phyloP scores from a whole-genome alignment of 2,888 invertebrate genomes.

The Falcaria lacertinaria region DNA sequence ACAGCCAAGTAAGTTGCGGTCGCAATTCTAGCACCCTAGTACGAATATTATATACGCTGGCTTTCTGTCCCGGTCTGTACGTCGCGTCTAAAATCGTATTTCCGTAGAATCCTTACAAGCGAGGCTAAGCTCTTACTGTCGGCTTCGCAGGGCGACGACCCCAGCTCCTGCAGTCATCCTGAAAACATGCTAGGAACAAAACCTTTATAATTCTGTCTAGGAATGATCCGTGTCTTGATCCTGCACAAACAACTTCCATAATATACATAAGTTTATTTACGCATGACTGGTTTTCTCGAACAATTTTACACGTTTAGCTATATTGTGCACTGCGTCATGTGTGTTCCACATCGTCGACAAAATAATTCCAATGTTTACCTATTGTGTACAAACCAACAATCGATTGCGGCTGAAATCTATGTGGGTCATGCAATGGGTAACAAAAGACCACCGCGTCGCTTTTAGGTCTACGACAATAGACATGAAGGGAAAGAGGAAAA shows the following conservation, averaged over 20 bases:
- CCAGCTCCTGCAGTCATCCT: conserved; percentile 54
- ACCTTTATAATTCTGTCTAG: conserved; percentile 18
- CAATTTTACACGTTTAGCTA: conserved; percentile 20
- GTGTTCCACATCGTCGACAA: conserved; percentile 35
- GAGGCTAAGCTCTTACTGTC: conserved; percentile 71
- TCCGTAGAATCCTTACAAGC: conserved; percentile 79
- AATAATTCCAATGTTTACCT: conserved; percentile 40
- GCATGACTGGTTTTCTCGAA: conserved; percentile 34
- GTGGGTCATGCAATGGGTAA: conserved; percentile 62
- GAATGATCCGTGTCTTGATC: conserved; percentile 1
- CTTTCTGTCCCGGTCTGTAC: conserved; percentile 45
- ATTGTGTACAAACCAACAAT: conserved; percentile 45
- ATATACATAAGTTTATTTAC: conserved; percentile 14
- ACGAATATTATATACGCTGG: conserved; percentile 18
- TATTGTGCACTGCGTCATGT: conserved; percentile 27
- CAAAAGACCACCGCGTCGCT: conserved; percentile 53
- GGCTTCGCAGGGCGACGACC: conserved; percentile 77
- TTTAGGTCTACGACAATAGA: conserved; percentile 56
- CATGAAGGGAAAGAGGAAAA: conserved; percentile 49
- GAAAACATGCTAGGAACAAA: conserved; percentile 48
- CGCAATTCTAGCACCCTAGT: conserved; percentile 15
- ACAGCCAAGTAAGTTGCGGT: conserved; percentile 11
- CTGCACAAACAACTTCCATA: conserved; percentile 19
- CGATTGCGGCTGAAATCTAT: conserved; percentile 60
- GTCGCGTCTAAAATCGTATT: conserved; percentile 75